Conservation (phyloP, 2,113 vertebrate species). For the Alaudala cheleensis region DNA sequence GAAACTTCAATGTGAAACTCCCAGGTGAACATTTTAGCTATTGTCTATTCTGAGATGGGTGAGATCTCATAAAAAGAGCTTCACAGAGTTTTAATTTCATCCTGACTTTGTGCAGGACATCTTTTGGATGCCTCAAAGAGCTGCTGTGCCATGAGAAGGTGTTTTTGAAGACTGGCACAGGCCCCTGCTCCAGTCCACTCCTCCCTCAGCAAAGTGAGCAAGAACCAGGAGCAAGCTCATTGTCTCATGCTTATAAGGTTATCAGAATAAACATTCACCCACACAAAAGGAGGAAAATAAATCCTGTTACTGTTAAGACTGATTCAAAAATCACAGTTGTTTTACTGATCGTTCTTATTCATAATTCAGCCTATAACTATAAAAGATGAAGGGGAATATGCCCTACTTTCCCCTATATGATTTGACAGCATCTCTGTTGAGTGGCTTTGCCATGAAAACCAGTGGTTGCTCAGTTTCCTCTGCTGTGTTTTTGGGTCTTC, state of each 20-base stretch:
- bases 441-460: neutral
- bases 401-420: neutral
- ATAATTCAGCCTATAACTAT: neutral
- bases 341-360: conserved; percentile 1
- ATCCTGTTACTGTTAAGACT: neutral
- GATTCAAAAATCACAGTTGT: conserved; percentile 8
- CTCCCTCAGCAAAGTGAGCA: neutral
- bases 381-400: neutral
- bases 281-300: neutral
- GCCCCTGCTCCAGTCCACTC: neutral
- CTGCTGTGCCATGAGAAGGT: neutral
- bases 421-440: neutral
- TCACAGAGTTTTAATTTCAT: neutral
- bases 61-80: neutral
- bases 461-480: neutral
- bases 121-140: neutral
- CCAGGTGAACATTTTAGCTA: neutral
- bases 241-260: neutral
- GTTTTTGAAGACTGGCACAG: neutral
- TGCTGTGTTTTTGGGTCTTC: neutral
- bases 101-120: neutral
- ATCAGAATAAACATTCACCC: neutral
- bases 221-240: neutral
- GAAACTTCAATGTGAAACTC: neutral
- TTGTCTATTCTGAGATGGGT: neutral